A percentile compares a stretch with the other conserved stretches of the same genome.
Conservation (phyloP, 30 jellyfish, hydroid and myxozoan species). For the Aurelia aurita region DNA sequence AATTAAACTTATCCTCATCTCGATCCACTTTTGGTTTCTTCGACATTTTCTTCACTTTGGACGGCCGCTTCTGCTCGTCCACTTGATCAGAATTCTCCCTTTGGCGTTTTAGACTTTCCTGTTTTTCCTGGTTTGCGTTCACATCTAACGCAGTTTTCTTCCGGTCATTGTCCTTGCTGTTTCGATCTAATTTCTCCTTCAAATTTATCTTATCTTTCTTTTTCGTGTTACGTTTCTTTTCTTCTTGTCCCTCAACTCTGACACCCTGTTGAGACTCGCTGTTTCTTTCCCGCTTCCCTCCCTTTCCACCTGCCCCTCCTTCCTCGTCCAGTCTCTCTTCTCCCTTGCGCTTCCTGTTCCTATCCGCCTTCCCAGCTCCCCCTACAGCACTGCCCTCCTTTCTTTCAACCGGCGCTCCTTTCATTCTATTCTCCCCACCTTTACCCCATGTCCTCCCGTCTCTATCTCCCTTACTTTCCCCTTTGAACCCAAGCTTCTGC, state of each 20-base stretch:
- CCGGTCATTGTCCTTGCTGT: background rate
- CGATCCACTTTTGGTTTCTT: slow-evolving; percentile 21
- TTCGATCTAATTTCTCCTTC: background rate
- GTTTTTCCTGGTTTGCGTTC: background rate
- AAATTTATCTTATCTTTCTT: background rate
- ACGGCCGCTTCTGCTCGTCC: background rate
- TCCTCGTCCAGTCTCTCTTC: background rate
- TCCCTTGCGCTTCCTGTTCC: background rate
- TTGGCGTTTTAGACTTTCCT: background rate
- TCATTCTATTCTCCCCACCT: background rate
- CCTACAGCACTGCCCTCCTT: background rate
- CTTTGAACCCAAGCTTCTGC: slow-evolving; percentile 25
- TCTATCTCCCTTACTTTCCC: background rate
- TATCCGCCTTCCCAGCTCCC: background rate
- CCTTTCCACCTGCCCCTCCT: background rate
- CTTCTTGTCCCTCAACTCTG: background rate
- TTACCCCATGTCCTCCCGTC: background rate
- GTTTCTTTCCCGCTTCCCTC: background rate
- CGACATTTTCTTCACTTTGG: slow-evolving; percentile 19
- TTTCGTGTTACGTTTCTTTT: background rate
- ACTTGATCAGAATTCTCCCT: background rate
- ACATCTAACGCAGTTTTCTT: background rate
- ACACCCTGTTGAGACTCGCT: background rate
- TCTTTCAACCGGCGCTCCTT: background rate
- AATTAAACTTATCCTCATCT: slow-evolving; percentile 63